Evolutionary conservation across 2,113 vertebrate species (phyloP).

Genomic region (Greenwoodochromis staneri): DNA sequence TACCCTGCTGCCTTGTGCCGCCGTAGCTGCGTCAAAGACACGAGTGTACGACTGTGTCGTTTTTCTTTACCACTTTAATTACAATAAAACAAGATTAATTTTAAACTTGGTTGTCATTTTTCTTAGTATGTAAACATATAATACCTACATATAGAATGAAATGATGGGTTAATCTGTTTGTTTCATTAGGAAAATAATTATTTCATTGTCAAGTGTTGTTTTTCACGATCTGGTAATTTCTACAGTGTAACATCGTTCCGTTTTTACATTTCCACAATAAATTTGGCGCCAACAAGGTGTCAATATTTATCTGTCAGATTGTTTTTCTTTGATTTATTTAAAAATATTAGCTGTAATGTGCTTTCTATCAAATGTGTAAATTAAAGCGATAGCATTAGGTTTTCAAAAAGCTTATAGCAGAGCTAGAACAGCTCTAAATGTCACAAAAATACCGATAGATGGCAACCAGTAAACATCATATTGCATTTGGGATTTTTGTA

Average conservation of each 20-base stretch:
- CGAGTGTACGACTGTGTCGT: not conserved
- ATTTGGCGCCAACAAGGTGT: not conserved
- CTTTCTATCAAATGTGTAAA: not conserved
- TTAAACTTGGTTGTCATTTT: not conserved
- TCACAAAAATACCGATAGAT: not conserved
- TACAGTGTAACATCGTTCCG: not conserved
- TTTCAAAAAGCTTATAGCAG: not conserved
- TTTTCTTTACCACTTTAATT: not conserved
- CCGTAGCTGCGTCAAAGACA: not conserved
- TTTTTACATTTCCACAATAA: not conserved
- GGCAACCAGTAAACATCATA: not conserved
- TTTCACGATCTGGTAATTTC: not conserved
- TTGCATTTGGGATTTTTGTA: not conserved
- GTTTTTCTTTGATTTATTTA: not conserved
- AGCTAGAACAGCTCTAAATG: not conserved
- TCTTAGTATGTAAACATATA: not conserved
- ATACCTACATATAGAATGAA: not conserved
- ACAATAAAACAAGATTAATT: not conserved
- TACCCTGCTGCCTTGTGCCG: not conserved
- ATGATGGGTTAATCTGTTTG: not conserved
- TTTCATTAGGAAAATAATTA: not conserved
- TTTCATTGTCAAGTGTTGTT: not conserved
- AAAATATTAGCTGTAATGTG: not conserved
- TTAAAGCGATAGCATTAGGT: not conserved
- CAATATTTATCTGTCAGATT: fast-evolving